phyloP scores from a whole-genome alignment of 2,113 vertebrate genomes.

The Tretioscincus oriximinensis region DNA sequence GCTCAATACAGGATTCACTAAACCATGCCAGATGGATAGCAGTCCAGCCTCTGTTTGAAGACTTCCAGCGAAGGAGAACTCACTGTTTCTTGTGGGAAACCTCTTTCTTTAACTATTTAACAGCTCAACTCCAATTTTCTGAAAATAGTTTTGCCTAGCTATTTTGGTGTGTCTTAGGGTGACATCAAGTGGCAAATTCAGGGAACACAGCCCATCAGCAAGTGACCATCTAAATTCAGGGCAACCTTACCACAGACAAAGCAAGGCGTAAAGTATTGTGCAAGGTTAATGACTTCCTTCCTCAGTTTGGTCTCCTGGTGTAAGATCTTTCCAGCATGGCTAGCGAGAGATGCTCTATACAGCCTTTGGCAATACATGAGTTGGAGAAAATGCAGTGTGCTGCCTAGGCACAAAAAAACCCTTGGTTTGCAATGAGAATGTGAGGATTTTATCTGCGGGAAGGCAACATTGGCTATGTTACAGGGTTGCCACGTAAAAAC shows the following conservation, averaged over 20 bases:
- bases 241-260: too few relatives aligned
- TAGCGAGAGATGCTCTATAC: background rate
- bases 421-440: background rate
- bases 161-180: accelerated
- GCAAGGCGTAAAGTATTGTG: too few relatives aligned
- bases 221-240: background rate
- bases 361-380: background rate
- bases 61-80: too few relatives aligned
- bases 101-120: background rate
- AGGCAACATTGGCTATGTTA: too few relatives aligned
- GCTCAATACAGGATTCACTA: too few relatives aligned
- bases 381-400: background rate
- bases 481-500: too few relatives aligned
- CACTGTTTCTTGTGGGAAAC: too few relatives aligned
- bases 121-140: background rate
- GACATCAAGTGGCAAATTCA: background rate
- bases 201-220: background rate
- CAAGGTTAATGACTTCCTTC: too few relatives aligned
- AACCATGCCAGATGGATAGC: too few relatives aligned
- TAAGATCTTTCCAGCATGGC: background rate
- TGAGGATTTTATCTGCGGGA: too few relatives aligned
- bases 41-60: too few relatives aligned
- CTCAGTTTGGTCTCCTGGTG: background rate
- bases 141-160: background rate
- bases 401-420: too few relatives aligned